A percentile compares a stretch with the other conserved stretches of the same genome.
Conservation (phyloP, 1,140 invertebrate species). For the Nebria ingens region DNA sequence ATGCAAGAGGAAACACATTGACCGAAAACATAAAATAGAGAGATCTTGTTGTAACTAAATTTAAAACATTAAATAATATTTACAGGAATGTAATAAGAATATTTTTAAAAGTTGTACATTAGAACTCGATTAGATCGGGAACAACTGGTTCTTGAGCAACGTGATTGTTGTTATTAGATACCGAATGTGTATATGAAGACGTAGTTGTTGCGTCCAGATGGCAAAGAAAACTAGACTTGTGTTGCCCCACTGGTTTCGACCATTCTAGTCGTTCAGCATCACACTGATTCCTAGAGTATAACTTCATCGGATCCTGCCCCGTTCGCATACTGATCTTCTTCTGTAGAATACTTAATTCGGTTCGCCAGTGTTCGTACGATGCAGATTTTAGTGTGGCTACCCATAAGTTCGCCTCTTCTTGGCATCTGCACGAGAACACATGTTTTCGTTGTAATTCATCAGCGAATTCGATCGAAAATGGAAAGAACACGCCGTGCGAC, state of each 20-base stretch:
- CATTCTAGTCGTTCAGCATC: conserved; percentile 6
- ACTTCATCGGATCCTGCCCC: conserved; percentile 20
- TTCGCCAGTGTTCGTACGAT: conserved; percentile 32
- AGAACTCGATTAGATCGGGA: too few relatives aligned
- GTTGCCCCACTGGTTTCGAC: conserved; percentile 13
- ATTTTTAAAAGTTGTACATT: too few relatives aligned
- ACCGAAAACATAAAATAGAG: too few relatives aligned
- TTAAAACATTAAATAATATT: too few relatives aligned
- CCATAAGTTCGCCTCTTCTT: conserved; percentile 31
- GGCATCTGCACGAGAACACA: conserved; percentile 32
- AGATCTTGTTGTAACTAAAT: too few relatives aligned
- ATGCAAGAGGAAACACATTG: too few relatives aligned
- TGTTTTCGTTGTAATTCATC: conserved; percentile 30
- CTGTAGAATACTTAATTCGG: conserved; percentile 27
- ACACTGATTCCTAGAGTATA: background rate
- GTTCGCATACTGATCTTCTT: conserved; percentile 30
- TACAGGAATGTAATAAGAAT: too few relatives aligned
- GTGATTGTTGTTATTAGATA: too few relatives aligned
- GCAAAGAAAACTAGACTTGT: conserved; percentile 27
- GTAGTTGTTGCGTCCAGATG: conserved; percentile 19
- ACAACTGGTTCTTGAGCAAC: too few relatives aligned
- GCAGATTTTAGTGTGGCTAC: conserved; percentile 28
- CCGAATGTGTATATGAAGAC: too few relatives aligned
- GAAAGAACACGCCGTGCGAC: conserved; percentile 28
- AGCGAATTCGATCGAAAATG: conserved; percentile 31